Evolutionary conservation across 2,797 vertebrate genomes (phyloP).

Genomic region (Helostoma temminkii): DNA sequence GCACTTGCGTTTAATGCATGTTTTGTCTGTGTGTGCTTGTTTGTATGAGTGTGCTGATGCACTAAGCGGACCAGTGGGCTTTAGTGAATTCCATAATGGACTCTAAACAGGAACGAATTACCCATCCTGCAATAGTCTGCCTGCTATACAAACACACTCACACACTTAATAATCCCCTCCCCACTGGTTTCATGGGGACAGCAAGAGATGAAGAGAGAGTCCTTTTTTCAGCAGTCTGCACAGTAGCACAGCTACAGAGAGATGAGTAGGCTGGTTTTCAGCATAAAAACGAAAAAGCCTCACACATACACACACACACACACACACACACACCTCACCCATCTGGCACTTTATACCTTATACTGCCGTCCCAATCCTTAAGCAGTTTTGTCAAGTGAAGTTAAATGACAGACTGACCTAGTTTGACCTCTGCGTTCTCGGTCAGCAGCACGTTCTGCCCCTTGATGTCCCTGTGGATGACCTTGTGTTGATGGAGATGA

Average conservation of each 20-base stretch:
- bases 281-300: constrained; percentile 49
- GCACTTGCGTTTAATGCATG: not conserved
- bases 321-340: constrained; percentile 18
- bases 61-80: no score
- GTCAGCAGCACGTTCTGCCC: constrained; percentile 98
- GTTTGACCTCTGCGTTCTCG: constrained; percentile 96
- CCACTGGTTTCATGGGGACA: constrained; percentile 32
- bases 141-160: constrained; percentile 38
- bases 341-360: constrained; percentile 47
- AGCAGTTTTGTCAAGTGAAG: constrained; percentile 42
- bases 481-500: constrained; percentile 98
- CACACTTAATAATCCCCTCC: constrained; percentile 52
- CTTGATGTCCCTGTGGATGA: constrained; percentile 99
- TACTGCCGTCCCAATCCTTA: constrained; percentile 18
- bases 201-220: constrained; percentile 12
- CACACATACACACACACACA: constrained; percentile 15
- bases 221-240: constrained; percentile 54
- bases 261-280: constrained; percentile 54
- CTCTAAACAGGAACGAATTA: constrained; percentile 44
- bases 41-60: not conserved
- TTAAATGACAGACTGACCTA: constrained; percentile 84
- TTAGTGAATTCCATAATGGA: constrained; percentile 23
- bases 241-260: constrained; percentile 47
- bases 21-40: constrained; percentile 4
- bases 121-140: constrained; percentile 27